A percentile compares a stretch with the other conserved stretches of the same genome.
Conservation (phyloP, 2,797 vertebrate species). For the Sphenodon punctatus region DNA sequence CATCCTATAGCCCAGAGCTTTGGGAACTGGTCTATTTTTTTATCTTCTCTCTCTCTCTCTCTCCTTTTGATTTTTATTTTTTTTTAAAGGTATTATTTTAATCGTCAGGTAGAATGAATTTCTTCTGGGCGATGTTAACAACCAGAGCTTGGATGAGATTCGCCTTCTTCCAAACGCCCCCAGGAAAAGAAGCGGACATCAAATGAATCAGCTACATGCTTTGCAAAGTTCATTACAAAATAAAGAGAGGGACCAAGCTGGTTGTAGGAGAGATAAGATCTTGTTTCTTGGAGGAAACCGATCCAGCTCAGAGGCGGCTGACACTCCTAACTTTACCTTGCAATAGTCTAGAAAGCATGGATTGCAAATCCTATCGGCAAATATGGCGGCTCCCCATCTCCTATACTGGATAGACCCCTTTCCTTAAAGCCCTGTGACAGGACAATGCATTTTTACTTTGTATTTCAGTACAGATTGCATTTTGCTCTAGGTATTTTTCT, state of each 20-base stretch:
- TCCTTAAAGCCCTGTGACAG: background rate
- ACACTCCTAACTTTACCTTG: background rate
- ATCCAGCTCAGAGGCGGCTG: no score
- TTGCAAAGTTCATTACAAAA: no score
- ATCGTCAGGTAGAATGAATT: background rate
- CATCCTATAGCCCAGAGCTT: no score
- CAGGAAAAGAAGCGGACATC: background rate
- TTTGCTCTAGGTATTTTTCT: no score
- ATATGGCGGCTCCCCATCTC: background rate
- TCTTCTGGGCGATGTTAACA: fast-evolving
- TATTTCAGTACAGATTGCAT: no score
- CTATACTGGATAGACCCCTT: background rate
- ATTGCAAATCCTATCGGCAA: background rate
- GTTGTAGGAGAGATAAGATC: background rate
- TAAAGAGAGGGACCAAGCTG: background rate
- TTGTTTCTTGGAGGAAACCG: background rate
- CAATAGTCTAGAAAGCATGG: background rate
- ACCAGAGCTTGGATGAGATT: background rate
- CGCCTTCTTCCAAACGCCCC: background rate
- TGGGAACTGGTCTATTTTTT: no score
- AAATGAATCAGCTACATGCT: background rate
- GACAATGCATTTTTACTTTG: fast-evolving
- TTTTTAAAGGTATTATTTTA: background rate
- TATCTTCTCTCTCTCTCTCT: background rate
- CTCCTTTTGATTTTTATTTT: background rate